Evolutionary conservation across 2,113 vertebrate genomes (phyloP).

Genomic region (Stegostoma tigrinum): DNA sequence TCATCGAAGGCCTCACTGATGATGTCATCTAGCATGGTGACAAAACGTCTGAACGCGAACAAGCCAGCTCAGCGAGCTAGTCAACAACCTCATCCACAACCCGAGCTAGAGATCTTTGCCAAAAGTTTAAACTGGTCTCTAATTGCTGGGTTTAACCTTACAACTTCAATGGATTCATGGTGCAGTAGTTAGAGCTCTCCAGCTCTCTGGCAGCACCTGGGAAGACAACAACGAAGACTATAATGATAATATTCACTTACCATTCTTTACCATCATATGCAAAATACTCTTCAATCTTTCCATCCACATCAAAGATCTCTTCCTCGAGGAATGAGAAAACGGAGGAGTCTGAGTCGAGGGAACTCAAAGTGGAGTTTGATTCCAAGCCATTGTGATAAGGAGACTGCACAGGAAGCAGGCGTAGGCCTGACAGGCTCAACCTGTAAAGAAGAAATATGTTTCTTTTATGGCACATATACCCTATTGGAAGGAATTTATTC

Average conservation of each 20-base stretch:
- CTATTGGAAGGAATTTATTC: not conserved
- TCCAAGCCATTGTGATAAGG: constrained; percentile 40
- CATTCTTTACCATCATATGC: constrained; percentile 67
- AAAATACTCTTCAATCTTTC: constrained; percentile 73
- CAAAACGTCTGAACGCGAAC: too few relatives aligned
- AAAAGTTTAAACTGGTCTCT: too few relatives aligned
- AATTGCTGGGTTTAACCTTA: too few relatives aligned
- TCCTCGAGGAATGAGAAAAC: constrained; percentile 54
- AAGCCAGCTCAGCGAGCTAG: too few relatives aligned
- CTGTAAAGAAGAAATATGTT: constrained; percentile 48
- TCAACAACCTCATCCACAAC: too few relatives aligned
- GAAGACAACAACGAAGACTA: not conserved
- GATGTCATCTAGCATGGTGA: too few relatives aligned
- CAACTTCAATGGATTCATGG: too few relatives aligned
- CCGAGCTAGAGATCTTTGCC: too few relatives aligned
- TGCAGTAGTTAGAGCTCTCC: too few relatives aligned
- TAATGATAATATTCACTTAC: constrained; percentile 49
- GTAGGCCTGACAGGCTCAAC: constrained; percentile 62
- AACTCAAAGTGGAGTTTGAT: constrained; percentile 29
- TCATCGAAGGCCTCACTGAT: too few relatives aligned
- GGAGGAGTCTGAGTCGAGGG: constrained; percentile 39
- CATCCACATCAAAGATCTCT: constrained; percentile 68
- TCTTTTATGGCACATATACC: not conserved
- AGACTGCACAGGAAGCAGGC: constrained; percentile 49
- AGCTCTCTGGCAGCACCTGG: too few relatives aligned